Base-by-base conservation (phyloP, 2,113 vertebrate genomes). In the Limnothrissa miodon region DNA sequence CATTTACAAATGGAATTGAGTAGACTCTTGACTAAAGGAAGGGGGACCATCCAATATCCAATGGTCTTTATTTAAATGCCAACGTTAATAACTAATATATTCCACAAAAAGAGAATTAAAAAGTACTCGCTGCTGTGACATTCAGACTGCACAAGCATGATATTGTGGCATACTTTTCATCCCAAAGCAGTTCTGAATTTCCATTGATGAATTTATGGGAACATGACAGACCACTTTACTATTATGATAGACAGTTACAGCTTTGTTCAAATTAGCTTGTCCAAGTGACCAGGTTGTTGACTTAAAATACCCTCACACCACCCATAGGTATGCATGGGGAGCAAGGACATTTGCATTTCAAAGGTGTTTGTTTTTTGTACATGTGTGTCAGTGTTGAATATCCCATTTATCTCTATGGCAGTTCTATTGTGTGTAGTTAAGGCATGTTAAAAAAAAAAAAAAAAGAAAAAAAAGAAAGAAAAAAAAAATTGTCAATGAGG, bases 341-440 rank as follows among this genome's bases (percentile, higher is more conserved):
- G 29, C 36, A 3, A 36, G 33, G 66, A 33, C 10, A 13, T 74
- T 74, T 33, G 29, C 66, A 74, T 74, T 74, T 74, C 15, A 11
- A 74, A 74, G 36, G 66, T 74, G 66, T 74, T 74, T n/a, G n/a
- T n/a, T 48, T 48, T 62, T 36, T 74, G 29, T 17, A 74, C 29
- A 15, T 74, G 66, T 74, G 66, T 15, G 11, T 74, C 11, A 36
- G 66, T 11, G 66, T 74, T 15, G 33, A 10, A 74, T 11, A 74
- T 42, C 33, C 25, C 66, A 74, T 36, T 33, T 29, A 74, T 23
- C 23, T 48, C 44, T 21, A 42, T 66, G 80, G 74, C 46, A 66
- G 46, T 80, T 79, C 78, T 81, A 44, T 59, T 86, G 53, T 90
- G 80, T 90, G 87, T 86, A 89, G 62, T 86, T 89, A 89, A 89